Conservation (phyloP, 1,140 invertebrate species). For the Dryas iulia region DNA sequence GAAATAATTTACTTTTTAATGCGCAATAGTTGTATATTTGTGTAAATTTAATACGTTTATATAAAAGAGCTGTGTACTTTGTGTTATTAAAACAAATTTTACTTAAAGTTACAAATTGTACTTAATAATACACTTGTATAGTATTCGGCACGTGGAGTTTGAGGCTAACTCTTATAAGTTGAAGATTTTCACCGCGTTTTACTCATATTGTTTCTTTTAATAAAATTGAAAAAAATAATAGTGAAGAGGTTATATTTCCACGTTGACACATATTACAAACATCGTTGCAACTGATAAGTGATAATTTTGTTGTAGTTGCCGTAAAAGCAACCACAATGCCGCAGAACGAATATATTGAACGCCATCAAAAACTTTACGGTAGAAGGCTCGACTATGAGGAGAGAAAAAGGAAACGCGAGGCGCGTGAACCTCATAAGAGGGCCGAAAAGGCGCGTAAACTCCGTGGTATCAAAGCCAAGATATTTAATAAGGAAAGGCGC, state of each 20-base stretch:
- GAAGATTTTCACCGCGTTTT: background rate
- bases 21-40: constrained; percentile 25
- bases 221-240: background rate
- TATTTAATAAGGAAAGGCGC: constrained; percentile 97
- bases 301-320: constrained; percentile 77
- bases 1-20: constrained; percentile 19
- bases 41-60: background rate
- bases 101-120: background rate
- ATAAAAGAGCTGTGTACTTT: background rate
- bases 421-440: constrained; percentile 93
- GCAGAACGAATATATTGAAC: constrained; percentile 99
- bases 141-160: constrained; percentile 14
- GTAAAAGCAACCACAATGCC: constrained; percentile 89
- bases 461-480: constrained; percentile 97
- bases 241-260: constrained; percentile 29
- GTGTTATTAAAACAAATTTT: constrained; percentile 1
- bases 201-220: background rate
- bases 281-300: constrained; percentile 48
- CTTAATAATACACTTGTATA: background rate
- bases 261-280: constrained; percentile 22
- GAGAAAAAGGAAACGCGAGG: constrained; percentile 96
- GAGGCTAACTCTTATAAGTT: background rate
- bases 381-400: constrained; percentile 98
- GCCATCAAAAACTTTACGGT: constrained; percentile 97
- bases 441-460: constrained; percentile 95